Conservation (phyloP, 1,140 invertebrate genomes). For the Augochlora pura region DNA sequence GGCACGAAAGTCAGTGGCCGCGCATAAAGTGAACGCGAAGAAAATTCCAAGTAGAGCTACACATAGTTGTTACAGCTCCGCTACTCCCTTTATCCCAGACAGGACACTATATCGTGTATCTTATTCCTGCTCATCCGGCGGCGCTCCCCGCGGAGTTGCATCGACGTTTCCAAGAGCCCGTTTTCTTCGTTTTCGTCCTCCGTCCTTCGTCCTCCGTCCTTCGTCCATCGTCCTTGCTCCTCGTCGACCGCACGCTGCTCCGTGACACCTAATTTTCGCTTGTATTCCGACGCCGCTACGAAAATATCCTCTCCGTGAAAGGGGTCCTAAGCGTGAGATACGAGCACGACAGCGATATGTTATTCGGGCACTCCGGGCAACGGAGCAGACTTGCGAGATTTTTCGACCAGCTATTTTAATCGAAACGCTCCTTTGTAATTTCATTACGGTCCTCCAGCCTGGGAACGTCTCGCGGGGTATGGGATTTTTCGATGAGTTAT, state of each 20-base stretch:
- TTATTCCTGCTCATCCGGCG: constrained; percentile 21
- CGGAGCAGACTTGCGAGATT: too few relatives aligned
- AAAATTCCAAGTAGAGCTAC: neutral
- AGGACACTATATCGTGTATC: constrained; percentile 24
- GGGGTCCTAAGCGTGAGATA: neutral
- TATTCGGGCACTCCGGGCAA: too few relatives aligned
- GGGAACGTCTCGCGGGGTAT: too few relatives aligned
- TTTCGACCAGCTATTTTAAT: too few relatives aligned
- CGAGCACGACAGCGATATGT: neutral
- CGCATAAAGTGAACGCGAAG: neutral
- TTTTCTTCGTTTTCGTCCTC: constrained; percentile 7
- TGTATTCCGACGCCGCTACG: neutral
- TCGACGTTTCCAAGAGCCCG: constrained; percentile 20
- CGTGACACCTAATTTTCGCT: constrained; percentile 42
- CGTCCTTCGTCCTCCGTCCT: neutral
- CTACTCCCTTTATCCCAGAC: constrained; percentile 1
- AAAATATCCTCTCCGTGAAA: neutral
- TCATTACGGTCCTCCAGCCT: too few relatives aligned
- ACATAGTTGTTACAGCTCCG: neutral
- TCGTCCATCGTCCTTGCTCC: constrained; percentile 7
- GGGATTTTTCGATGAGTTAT: too few relatives aligned
- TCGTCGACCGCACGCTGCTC: constrained; percentile 27
- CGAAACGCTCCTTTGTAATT: too few relatives aligned
- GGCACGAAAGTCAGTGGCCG: neutral
- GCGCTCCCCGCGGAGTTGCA: constrained; percentile 30